phyloP scores from a whole-genome alignment of 2,888 invertebrate species.

The Drosophila tanythrix region DNA sequence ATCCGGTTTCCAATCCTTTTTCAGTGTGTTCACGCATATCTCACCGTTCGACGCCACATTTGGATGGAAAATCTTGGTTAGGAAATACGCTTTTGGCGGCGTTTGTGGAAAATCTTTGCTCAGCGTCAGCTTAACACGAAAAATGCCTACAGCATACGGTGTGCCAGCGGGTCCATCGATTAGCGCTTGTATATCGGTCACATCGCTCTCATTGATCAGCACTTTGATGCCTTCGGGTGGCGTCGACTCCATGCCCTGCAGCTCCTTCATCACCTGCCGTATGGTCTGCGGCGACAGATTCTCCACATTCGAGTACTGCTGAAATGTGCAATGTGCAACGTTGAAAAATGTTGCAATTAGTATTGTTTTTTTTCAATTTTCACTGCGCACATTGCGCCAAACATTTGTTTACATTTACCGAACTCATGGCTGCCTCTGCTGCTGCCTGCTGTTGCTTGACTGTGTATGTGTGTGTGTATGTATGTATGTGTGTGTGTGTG shows the following conservation, averaged over 20 bases:
- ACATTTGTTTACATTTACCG: conserved; percentile 71
- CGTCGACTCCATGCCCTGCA: conserved; percentile 91
- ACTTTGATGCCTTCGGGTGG: conserved; percentile 97
- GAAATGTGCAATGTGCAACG: conserved; percentile 3
- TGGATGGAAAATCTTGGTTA: conserved; percentile 98
- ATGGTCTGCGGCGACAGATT: conserved; percentile 97
- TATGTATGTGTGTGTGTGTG: too few species aligned
- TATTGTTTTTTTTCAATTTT: conserved; percentile 2
- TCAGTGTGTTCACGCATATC: conserved; percentile 98
- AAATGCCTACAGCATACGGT: conserved; percentile 95
- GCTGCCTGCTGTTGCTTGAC: conserved; percentile 26
- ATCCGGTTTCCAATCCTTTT: conserved; percentile 98
- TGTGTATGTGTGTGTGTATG: conserved; percentile 20
- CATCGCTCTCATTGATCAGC: conserved; percentile 95
- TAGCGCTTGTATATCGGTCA: conserved; percentile 96
- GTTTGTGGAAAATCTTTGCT: conserved; percentile 96
- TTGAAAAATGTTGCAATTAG: conserved; percentile 7
- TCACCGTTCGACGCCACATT: conserved; percentile 97
- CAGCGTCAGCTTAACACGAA: conserved; percentile 94
- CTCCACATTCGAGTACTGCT: conserved; percentile 95
- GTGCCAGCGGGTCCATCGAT: conserved; percentile 98
- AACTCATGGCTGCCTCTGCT: conserved; percentile 58
- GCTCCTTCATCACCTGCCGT: conserved; percentile 93
- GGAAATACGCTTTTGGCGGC: conserved; percentile 96
- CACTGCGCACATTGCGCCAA: conserved; percentile 1